Base-by-base conservation (phyloP, 35 echinoderm and acorn worm species). In the Chiridota heheva region DNA sequence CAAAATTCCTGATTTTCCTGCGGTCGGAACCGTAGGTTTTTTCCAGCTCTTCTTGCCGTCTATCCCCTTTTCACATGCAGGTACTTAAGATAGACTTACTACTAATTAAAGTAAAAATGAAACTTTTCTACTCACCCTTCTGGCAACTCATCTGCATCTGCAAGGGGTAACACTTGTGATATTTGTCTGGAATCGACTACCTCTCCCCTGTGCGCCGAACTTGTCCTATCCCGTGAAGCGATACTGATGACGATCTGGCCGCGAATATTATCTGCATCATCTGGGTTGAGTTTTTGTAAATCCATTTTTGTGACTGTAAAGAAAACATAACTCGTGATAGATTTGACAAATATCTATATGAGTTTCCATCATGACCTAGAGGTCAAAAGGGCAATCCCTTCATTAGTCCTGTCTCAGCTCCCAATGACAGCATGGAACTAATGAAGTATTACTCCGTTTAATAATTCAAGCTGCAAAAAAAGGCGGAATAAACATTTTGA, bases 191-290 rank as follows among this genome's bases (percentile, higher is more conserved):
- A 98, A 81, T 98, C 95, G 16, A 98, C 89, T 18, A 98, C 95
- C 18, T 88, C 89, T 45, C 92, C 87, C 22, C 84, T 82, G 4
- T 58, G 81, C 7, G 92, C 86, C 5, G 74, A 75, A 47, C 77
- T 79, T 25, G 80, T 84, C 65, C 95, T 72, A 51, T 98, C 95
- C 40, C 81, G 60, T 10, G 95, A 98, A 27, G 89, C 89, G 12
- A 98, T 77, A 60, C 95, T 98, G 58, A 98, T 98, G 64, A 98
- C 95, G 17, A 98, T 88, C 73, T 98, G 95, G 43, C 95, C 95
- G n/a, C 95, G 67, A 39, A 98, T 91, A 44, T 84, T 98, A 55
- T 98, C 95, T 12, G 69, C 73, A 61, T 98, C 95, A 41, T 98
- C 95, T 7, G 95, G 89, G 36, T 83, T 91, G 31, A 88, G 85